Evolutionary conservation across 2,113 vertebrate species (phyloP).

Genomic region (Gambusia affinis): DNA sequence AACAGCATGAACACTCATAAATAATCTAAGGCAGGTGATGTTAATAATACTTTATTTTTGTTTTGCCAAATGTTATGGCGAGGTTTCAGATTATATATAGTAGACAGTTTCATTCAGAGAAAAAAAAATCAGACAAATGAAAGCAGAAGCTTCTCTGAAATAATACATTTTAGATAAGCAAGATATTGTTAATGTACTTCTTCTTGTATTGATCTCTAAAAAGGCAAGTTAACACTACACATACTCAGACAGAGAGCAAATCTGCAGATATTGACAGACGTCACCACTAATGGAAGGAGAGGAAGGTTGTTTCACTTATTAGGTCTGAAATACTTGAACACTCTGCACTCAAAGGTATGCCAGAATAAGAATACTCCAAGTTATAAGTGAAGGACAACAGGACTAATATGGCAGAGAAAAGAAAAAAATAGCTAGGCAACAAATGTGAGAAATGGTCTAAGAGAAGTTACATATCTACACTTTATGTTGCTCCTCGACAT

Average conservation of each 20-base stretch:
- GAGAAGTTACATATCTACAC: background rate
- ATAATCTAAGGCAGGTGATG: no score
- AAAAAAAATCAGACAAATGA: no score
- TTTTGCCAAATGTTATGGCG: no score
- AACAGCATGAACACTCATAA: no score
- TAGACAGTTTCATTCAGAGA: no score
- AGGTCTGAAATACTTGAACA: background rate
- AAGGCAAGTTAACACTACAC: background rate
- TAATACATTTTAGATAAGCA: no score
- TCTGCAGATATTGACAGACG: background rate
- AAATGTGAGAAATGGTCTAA: no score
- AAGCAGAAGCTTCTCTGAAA: no score
- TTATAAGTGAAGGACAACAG: background rate
- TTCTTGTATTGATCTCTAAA: no score
- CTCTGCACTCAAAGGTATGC: background rate
- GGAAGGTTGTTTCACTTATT: background rate
- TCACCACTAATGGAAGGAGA: background rate
- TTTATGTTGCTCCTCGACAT: background rate
- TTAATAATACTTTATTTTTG: no score
- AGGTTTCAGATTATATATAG: no score
- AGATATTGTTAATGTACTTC: no score
- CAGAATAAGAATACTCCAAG: background rate
- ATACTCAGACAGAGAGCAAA: background rate
- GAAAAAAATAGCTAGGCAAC: background rate
- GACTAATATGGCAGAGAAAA: background rate